phyloP scores from a whole-genome alignment of 2,888 invertebrate species.

The Troides oblongomaculatus region DNA sequence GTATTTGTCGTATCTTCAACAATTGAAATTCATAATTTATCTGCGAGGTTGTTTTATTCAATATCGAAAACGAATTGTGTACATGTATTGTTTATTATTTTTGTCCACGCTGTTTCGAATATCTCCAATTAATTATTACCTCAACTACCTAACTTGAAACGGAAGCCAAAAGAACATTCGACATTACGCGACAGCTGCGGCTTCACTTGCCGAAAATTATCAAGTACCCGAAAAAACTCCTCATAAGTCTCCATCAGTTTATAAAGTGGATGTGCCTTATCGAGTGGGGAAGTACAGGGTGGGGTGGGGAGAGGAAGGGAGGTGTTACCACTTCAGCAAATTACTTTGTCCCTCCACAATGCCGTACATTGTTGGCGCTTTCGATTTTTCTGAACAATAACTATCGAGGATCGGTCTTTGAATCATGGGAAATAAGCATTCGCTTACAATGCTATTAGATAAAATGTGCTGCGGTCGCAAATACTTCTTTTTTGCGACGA shows the following conservation, averaged over 20 bases:
- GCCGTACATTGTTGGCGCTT: constrained; percentile 36
- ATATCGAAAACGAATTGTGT: too few relatives aligned
- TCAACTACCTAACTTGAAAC: neutral
- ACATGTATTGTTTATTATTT: neutral
- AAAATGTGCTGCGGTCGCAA: neutral
- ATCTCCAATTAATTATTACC: neutral
- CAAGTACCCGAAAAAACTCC: constrained; percentile 24
- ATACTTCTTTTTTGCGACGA: constrained; percentile 2
- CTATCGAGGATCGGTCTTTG: constrained; percentile 29
- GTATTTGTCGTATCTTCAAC: too few relatives aligned
- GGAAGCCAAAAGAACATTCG: neutral
- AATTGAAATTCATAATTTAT: too few relatives aligned
- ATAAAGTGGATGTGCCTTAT: constrained; percentile 39
- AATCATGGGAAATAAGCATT: constrained; percentile 23
- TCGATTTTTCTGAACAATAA: constrained; percentile 37
- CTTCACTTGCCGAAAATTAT: constrained; percentile 21
- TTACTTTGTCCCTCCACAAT: constrained; percentile 43
- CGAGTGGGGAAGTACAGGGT: constrained; percentile 33
- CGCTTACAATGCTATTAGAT: constrained; percentile 8
- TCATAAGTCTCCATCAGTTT: constrained; percentile 31
- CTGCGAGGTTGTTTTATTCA: too few relatives aligned
- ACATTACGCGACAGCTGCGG: constrained; percentile 19
- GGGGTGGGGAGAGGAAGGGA: constrained; percentile 34
- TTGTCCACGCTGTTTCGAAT: neutral
- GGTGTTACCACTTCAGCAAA: constrained; percentile 41